phyloP scores from a whole-genome alignment of 2,113 vertebrate genomes.

The Okapia johnstoni region DNA sequence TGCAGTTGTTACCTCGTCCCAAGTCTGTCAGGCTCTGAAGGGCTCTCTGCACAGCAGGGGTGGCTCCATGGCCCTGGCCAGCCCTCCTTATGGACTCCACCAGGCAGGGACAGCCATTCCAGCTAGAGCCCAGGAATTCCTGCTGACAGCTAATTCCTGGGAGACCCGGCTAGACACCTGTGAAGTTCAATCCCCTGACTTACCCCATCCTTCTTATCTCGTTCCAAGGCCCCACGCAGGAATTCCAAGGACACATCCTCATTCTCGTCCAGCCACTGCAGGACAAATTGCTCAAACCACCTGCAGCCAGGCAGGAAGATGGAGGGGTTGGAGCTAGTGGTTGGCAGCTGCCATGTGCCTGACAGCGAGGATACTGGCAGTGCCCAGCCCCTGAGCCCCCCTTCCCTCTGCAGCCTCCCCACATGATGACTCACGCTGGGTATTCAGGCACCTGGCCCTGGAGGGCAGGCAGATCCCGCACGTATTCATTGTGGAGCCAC shows the following conservation, averaged over 20 bases:
- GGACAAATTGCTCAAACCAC: constrained; percentile 97
- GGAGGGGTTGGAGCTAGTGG: background rate
- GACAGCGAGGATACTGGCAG: background rate
- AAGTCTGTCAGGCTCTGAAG: background rate
- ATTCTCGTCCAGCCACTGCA: constrained; percentile 98
- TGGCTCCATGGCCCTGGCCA: background rate
- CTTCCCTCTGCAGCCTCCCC: background rate
- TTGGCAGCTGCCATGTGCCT: background rate
- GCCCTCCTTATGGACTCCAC: background rate
- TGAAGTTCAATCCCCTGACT: constrained; percentile 58
- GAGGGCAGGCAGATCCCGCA: constrained; percentile 90
- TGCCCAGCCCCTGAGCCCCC: background rate
- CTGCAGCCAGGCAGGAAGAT: constrained; percentile 73
- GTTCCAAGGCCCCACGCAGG: constrained; percentile 94
- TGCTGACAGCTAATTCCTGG: background rate
- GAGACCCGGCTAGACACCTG: background rate
- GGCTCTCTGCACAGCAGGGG: background rate
- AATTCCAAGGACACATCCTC: constrained; percentile 98
- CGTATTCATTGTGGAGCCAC: constrained; percentile 97
- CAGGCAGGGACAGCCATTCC: background rate
- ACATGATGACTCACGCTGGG: constrained; percentile 88
- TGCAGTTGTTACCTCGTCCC: background rate
- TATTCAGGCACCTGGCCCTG: constrained; percentile 92
- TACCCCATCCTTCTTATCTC: constrained; percentile 99
- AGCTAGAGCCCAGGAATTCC: background rate